Base-by-base conservation (phyloP, 2,888 invertebrate species). In the Pyrrhosoma nymphula region DNA sequence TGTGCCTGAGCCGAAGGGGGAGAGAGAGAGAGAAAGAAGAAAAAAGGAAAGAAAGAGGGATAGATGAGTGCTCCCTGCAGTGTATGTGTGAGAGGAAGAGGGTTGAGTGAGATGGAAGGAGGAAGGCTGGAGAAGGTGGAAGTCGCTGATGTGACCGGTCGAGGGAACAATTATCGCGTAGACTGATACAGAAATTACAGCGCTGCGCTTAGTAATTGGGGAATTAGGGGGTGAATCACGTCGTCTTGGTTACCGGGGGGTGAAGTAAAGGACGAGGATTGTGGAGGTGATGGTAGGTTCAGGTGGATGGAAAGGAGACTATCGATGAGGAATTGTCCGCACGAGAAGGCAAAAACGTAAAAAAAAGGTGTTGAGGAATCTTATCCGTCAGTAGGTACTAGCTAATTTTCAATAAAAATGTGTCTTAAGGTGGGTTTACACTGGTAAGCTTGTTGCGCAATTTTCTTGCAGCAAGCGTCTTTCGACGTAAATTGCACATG, bases 121-220 rank as follows among this genome's bases (percentile, higher is more conserved):
- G 82, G 14, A 26, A n/a, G n/a, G n/a, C n/a, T 75, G 30, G 18
- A 35, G 35, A 12, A 35, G 82, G 16, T 69, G 60, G 16, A 26
- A 47, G 47, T 47, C 47, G 47, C 47, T 8, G 82, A n/a, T n/a
- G 69, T 35, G 35, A 82, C 82, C 2, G 56, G 89, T 55, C 4
- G 26, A 47, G n/a, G 56, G 89, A 89, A 56, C 56, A 89, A 89
- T 89, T 89, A 89, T 89, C 89, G 89, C n/a, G 89, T 89, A n/a
- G 89, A 39, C 89, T 89, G 55, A 89, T 89, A 56, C 35, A 89
- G 47, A 89, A 89, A 89, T 89, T 89, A 89, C 56, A 89, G 89
- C 47, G n/a, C 55, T 82, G 89, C 55, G 89, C 55, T 56, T 35
- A 10, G 56, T 56, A 89, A 89, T n/a, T 26, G 56, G 55, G 56